These are phyloP conservation scores for Bufo bufo DNA, from an alignment of 2,113 vertebrate genomes.

Conservation along the genomic window DNA sequence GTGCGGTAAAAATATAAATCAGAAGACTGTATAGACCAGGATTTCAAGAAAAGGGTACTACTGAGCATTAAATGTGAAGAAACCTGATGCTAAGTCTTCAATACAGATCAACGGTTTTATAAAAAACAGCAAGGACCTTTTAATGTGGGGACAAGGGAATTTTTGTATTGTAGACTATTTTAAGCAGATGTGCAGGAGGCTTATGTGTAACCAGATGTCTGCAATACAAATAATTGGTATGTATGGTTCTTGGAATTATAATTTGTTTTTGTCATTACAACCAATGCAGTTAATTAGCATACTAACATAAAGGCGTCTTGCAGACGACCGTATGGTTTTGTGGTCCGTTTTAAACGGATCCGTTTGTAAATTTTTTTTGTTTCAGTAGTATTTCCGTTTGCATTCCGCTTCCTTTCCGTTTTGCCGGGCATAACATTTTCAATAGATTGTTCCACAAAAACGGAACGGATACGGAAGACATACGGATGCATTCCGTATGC, in stretches of 20 bases:
- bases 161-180: not conserved
- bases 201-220: not conserved
- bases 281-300: too few species aligned
- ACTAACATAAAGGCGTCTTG: too few species aligned
- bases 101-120: not conserved
- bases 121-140: not conserved
- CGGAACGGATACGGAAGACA: too few species aligned
- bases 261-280: not conserved
- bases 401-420: too few species aligned
- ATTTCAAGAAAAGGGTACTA: not conserved
- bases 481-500: too few species aligned
- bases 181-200: not conserved
- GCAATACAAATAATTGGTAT: not conserved
- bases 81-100: not conserved
- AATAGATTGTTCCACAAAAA: too few species aligned
- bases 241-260: not conserved
- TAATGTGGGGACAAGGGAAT: not conserved
- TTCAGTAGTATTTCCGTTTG: too few species aligned
- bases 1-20: slow-evolving; percentile 9
- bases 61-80: not conserved
- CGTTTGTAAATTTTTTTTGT: too few species aligned
- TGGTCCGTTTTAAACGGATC: too few species aligned
- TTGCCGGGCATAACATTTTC: too few species aligned
- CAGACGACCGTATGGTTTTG: too few species aligned
- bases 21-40: not conserved